Percentiles rank a stretch among this genome's conserved stretches.
Conservation (phyloP, 2,113 vertebrate genomes). For the Rhynchomys soricoides region DNA sequence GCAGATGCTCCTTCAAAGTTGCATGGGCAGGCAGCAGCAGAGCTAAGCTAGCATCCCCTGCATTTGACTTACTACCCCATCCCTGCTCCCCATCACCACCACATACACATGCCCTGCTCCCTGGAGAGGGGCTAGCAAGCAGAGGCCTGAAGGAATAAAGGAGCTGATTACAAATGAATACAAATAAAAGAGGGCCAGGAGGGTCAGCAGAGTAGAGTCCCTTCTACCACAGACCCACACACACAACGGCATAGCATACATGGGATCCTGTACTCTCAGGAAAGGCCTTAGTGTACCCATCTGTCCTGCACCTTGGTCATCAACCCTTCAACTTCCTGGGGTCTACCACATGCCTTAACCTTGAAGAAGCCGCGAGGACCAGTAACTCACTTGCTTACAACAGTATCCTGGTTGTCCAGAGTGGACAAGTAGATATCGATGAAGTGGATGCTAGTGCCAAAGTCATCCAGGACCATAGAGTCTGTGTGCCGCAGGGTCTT, state of each 20-base stretch:
- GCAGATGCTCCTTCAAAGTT: not conserved
- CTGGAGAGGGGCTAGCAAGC: not conserved
- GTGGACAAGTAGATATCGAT: conserved; percentile 68
- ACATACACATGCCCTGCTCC: not conserved
- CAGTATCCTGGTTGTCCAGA: conserved; percentile 75
- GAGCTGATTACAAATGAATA: not conserved
- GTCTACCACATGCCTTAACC: not conserved
- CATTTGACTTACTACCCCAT: not conserved
- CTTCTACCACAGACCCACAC: not conserved
- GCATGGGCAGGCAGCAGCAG: not conserved
- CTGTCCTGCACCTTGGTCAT: not conserved
- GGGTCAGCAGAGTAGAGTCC: not conserved
- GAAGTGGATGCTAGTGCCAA: conserved; percentile 77
- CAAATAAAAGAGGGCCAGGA: not conserved
- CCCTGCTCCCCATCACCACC: not conserved
- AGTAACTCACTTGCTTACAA: conserved; percentile 64
- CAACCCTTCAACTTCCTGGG: not conserved
- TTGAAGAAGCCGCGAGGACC: not conserved
- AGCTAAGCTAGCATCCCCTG: not conserved
- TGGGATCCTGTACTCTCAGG: not conserved
- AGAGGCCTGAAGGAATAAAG: not conserved
- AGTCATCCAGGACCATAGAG: conserved; percentile 67
- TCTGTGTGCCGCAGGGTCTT: conserved; percentile 46
- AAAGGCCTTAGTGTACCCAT: not conserved
- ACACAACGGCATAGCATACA: not conserved